These are phyloP conservation scores for Polyommatus icarus DNA, from an alignment of 2,888 invertebrate genomes.

Conservation along the genomic window DNA sequence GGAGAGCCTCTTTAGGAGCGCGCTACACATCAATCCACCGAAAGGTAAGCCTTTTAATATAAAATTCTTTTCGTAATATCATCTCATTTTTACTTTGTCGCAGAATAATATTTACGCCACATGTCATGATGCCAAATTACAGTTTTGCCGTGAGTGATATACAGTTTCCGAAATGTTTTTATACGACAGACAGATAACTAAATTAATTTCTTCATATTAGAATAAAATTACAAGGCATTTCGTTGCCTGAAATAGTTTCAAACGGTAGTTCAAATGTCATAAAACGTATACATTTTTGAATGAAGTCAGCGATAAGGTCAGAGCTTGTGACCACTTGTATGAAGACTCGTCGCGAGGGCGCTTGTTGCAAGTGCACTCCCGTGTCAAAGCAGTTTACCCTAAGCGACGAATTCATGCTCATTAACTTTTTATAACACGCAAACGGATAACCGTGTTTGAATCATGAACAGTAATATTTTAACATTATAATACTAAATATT, in stretches of 20 bases:
- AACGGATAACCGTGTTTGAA: background rate
- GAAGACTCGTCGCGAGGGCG: constrained; percentile 14
- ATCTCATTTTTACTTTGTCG: background rate
- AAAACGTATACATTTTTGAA: constrained; percentile 16
- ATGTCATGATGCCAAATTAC: background rate
- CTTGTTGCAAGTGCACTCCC: constrained; percentile 16
- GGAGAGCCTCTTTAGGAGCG: constrained; percentile 95
- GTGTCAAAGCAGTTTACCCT: constrained; percentile 22
- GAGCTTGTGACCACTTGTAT: constrained; percentile 23
- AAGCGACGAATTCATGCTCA: constrained; percentile 19
- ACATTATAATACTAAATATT: too few relatives aligned
- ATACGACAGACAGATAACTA: background rate
- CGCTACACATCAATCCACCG: constrained; percentile 96
- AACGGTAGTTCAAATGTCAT: background rate
- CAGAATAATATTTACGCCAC: background rate
- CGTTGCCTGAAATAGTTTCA: background rate
- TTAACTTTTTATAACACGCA: constrained; percentile 13
- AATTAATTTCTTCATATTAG: background rate
- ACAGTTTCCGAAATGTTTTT: background rate
- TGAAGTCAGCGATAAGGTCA: constrained; percentile 9
- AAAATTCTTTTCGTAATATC: background rate
- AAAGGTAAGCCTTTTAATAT: constrained; percentile 87
- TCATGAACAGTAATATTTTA: background rate
- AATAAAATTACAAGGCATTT: background rate
- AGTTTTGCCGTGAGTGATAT: background rate